Evolutionary conservation across 2,888 invertebrate species (phyloP).

Genomic region (Ochropleura plecta): DNA sequence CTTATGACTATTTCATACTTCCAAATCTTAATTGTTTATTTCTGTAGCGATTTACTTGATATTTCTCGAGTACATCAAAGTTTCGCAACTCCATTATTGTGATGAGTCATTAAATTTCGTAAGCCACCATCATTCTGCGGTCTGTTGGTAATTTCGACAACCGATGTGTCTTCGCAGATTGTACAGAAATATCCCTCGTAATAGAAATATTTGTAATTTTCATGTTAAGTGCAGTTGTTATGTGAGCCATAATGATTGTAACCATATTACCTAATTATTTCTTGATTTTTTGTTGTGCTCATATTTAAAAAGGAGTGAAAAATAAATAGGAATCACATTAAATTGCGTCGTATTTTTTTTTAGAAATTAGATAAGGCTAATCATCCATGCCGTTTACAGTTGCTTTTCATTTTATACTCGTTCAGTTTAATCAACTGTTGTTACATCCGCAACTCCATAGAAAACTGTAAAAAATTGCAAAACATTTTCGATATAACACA

Average conservation of each 20-base stretch:
- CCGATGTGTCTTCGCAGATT: constrained; percentile 55
- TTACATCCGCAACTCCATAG: constrained; percentile 6
- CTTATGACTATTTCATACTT: neutral
- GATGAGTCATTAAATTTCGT: constrained; percentile 75
- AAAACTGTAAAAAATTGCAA: constrained; percentile 20
- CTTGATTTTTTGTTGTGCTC: neutral
- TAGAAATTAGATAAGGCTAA: constrained; percentile 19
- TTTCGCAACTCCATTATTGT: constrained; percentile 69
- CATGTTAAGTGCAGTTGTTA: constrained; percentile 28
- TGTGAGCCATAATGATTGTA: constrained; percentile 12
- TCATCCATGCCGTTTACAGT: neutral
- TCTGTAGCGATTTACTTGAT: constrained; percentile 30
- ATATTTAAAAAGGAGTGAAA: neutral
- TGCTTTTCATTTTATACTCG: constrained; percentile 4
- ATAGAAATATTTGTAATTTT: constrained; percentile 45
- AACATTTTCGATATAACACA: constrained; percentile 17
- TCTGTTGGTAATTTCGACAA: constrained; percentile 71
- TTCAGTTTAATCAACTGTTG: constrained; percentile 6
- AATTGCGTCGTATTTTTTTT: constrained; percentile 7
- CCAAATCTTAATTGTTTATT: constrained; percentile 3
- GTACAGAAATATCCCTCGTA: constrained; percentile 42
- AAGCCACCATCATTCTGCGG: constrained; percentile 71
- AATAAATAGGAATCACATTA: constrained; percentile 3
- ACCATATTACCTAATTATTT: constrained; percentile 23
- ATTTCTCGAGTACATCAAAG: constrained; percentile 62